Percentiles rank a stretch among this genome's conserved stretches.
These are phyloP conservation scores for Mormyrus hasselquistii DNA, from an alignment of 2,797 vertebrate genomes.

Conservation along the genomic window DNA sequence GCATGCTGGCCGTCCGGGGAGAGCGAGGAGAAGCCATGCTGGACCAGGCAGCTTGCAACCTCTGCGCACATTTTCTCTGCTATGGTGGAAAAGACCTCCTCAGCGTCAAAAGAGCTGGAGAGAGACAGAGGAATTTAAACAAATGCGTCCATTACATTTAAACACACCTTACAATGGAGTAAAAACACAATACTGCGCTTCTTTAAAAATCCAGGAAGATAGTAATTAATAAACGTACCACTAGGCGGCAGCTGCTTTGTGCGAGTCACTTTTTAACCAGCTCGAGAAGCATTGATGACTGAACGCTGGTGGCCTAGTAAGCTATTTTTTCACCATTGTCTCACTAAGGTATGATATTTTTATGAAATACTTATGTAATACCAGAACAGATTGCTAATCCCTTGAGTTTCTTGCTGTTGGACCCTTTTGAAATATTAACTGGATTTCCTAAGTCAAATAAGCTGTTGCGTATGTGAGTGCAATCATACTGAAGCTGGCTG, in stretches of 20 bases:
- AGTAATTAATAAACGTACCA: not conserved
- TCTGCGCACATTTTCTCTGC: constrained; percentile 84
- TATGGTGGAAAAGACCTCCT: constrained; percentile 68
- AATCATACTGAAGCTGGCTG: not conserved
- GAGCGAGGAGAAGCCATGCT: constrained; percentile 71
- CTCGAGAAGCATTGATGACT: not conserved
- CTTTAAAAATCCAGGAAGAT: not conserved
- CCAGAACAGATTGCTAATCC: not conserved
- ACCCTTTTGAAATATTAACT: not conserved
- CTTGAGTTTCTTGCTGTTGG: not conserved
- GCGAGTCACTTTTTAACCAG: not conserved
- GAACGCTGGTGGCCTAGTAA: not conserved
- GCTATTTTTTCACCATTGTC: not conserved
- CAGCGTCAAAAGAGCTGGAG: constrained; percentile 66
- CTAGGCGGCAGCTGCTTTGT: constrained; percentile 16
- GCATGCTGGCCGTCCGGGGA: constrained; percentile 57
- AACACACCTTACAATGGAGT: not conserved
- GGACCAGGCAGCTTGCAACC: constrained; percentile 68
- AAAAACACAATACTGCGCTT: not conserved
- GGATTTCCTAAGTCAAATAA: not conserved
- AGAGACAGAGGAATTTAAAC: not conserved
- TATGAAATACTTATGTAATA: not conserved
- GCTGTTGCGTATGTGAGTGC: not conserved
- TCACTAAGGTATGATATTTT: not conserved
- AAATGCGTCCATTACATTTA: not conserved